phyloP scores from a whole-genome alignment of 2,888 invertebrate genomes.

The Drosophila ezoana region DNA sequence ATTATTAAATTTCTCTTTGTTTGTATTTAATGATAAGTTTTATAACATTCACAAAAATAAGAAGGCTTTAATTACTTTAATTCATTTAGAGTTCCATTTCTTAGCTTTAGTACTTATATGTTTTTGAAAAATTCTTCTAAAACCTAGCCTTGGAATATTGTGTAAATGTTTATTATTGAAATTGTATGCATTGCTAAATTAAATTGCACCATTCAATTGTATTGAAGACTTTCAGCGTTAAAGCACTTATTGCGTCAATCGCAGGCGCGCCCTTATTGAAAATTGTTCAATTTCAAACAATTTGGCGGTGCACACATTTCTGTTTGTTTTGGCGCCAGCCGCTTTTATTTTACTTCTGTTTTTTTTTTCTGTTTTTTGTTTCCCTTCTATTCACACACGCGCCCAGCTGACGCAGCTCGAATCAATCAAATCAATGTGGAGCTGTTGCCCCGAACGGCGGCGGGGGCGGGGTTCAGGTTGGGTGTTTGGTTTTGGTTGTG shows the following conservation, averaged over 20 bases:
- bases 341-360: slow-evolving; percentile 17
- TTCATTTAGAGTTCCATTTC: too few relatives aligned
- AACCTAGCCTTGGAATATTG: too few relatives aligned
- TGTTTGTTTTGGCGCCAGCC: slow-evolving; percentile 63
- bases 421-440: slow-evolving; percentile 79
- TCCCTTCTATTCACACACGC: slow-evolving; percentile 33
- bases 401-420: slow-evolving; percentile 75
- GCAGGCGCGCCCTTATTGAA: not conserved
- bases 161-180: not conserved
- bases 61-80: too few relatives aligned
- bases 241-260: slow-evolving; percentile 20
- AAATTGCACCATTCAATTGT: slow-evolving; percentile 19
- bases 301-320: slow-evolving; percentile 50
- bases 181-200: not conserved
- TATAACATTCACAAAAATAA: too few relatives aligned
- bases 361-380: not conserved
- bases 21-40: too few relatives aligned
- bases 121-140: not conserved
- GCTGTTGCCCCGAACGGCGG: slow-evolving; percentile 45
- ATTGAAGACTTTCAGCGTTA: slow-evolving; percentile 18
- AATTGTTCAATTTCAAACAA: slow-evolving; percentile 61
- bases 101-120: not conserved
- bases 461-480: slow-evolving; percentile 26
- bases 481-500: slow-evolving; percentile 51
- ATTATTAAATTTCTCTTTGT: too few relatives aligned